Evolutionary conservation across 1,140 invertebrate genomes (phyloP), one percentile per base, ranked within the genome.

Genomic region (Drosophila nigromelanica): DNA sequence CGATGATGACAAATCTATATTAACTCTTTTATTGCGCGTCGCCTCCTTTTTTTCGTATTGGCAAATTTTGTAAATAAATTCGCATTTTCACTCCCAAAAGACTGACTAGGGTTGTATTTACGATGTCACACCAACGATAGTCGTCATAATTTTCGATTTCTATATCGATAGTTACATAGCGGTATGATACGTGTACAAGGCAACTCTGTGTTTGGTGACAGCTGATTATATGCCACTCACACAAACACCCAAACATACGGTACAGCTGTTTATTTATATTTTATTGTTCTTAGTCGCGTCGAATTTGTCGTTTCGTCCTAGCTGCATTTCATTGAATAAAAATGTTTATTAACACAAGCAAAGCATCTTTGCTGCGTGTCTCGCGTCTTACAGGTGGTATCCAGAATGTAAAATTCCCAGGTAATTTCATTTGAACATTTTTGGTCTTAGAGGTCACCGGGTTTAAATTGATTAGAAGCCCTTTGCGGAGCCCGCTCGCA

Each of bases 1-100:
- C 27, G 37, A 35, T 43, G 48, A 55, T 61, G 56, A 61, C 51
- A 56, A 58, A 56, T 42, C 42, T 11, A 35, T 47, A 27, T 35
- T 35, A 40, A 56, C 15, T 42, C 2, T 30, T 75, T 75, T 50
- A 74, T 63, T 71, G 64, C 70, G 71, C 71, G 63, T 52, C 50
- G 48, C 55, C 70, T 70, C 59, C 59, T 51, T 59, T 60, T 58
- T 58, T 58, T 50, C 66, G 66, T 43, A 74, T 75, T 71, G 66
- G 66, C 64, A 63, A 77, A 77, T 73, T 70, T 75, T 71, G 72
- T 74, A 74, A 74, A 74, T 74, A 74, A 74, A 74, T 74, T 74
- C 59, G 72, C 72, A 74, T 71, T 74, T 73, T 74, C 71, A 74
- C 67, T 69, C 69, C 69, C 62, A 67, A 71, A 52, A 70, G 63